phyloP scores from a whole-genome alignment of 35 echinoderm and acorn worm species.

The Lytechinus pictus region DNA sequence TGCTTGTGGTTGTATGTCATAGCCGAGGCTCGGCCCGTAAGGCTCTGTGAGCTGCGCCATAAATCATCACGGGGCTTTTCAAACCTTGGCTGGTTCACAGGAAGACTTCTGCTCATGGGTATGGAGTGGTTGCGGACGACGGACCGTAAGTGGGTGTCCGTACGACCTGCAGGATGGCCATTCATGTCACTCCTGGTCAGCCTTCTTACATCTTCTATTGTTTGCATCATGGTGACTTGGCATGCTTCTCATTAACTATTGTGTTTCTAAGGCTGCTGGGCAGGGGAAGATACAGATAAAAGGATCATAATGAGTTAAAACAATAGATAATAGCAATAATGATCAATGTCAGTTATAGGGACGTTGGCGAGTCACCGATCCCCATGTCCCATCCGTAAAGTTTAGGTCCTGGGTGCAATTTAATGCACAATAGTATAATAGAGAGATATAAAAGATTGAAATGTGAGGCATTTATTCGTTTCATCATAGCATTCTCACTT shows the following conservation, averaged over 20 bases:
- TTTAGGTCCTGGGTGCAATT: no score
- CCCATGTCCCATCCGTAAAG: no score
- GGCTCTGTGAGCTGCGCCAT: conserved; percentile 69
- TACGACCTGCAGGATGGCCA: not conserved
- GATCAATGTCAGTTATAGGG: no score
- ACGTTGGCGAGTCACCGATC: no score
- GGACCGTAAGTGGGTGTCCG: not conserved
- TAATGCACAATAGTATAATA: no score
- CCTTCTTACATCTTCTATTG: not conserved
- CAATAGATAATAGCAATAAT: no score
- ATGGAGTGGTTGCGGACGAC: not conserved
- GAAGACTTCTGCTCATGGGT: conserved; percentile 29
- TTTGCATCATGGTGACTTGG: not conserved
- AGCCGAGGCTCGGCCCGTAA: conserved; percentile 54
- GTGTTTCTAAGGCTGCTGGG: no score
- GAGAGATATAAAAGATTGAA: no score
- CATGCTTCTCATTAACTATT: not conserved
- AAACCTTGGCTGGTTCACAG: not conserved
- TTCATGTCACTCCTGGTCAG: not conserved
- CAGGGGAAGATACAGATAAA: no score
- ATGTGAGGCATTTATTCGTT: no score
- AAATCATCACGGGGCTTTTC: not conserved
- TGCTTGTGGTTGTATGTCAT: conserved; percentile 69
- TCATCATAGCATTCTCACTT: no score
- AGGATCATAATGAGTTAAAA: no score